Evolutionary conservation across 2,888 invertebrate genomes (phyloP).

Genomic region (Cantharis flavilabris): DNA sequence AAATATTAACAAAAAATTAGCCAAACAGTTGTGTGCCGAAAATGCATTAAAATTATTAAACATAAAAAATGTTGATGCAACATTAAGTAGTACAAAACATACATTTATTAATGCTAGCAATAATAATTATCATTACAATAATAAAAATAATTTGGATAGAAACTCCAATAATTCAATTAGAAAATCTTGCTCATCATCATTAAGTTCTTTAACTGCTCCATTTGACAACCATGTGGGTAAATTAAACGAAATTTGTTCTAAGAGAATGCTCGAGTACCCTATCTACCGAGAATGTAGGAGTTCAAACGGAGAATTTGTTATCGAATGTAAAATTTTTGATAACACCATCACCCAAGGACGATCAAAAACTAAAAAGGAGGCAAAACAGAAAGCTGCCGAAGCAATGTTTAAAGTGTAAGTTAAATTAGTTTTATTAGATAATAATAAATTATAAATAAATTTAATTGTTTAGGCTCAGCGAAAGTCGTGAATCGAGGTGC

Average conservation of each 20-base stretch:
- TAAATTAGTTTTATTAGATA: not conserved
- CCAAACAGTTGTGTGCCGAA: conserved; percentile 55
- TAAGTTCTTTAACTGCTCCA: conserved; percentile 20
- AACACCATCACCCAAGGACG: conserved; percentile 31
- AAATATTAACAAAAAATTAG: conserved; percentile 55
- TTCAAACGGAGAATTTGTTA: conserved; percentile 48
- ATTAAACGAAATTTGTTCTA: conserved; percentile 51
- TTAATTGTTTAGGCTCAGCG: not conserved
- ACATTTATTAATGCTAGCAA: not conserved
- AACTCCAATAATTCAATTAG: not conserved
- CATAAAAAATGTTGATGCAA: not conserved
- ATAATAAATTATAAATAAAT: too few species aligned
- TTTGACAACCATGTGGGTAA: conserved; percentile 44
- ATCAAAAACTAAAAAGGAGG: conserved; percentile 56
- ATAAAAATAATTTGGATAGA: not conserved
- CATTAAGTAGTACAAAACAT: not conserved
- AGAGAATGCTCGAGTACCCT: conserved; percentile 47
- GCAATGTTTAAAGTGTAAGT: conserved; percentile 37
- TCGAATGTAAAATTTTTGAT: conserved; percentile 7
- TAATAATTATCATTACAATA: not conserved
- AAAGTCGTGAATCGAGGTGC: not conserved
- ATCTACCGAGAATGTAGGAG: conserved; percentile 55
- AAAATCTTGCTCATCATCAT: not conserved
- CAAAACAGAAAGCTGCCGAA: conserved; percentile 56
- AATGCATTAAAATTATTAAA: conserved; percentile 43